phyloP scores from a whole-genome alignment of 2,888 invertebrate species.

The Reticulitermes lucifugus region DNA sequence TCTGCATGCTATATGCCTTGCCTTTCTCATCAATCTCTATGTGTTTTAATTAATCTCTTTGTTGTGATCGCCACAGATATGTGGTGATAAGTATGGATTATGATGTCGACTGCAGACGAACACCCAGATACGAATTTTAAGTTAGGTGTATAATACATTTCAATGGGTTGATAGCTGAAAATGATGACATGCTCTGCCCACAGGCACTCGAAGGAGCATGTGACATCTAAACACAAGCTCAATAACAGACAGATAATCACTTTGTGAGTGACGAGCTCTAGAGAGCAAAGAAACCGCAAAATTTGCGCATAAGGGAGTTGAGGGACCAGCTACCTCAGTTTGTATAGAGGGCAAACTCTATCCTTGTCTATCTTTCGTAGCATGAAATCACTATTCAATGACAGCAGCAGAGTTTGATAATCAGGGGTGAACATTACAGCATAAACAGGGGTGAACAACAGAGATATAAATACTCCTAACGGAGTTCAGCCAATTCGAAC shows the following conservation, averaged over 20 bases:
- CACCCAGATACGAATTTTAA: neutral
- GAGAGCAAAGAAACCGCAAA: slow-evolving; percentile 27
- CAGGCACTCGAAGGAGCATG: neutral
- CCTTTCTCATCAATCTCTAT: neutral
- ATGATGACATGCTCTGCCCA: neutral
- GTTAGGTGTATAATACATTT: neutral
- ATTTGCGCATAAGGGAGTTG: neutral
- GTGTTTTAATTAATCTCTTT: neutral
- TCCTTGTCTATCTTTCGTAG: neutral
- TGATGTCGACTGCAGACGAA: neutral
- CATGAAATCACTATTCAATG: neutral
- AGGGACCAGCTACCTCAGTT: neutral
- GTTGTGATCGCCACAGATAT: too few relatives aligned
- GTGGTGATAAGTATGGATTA: neutral
- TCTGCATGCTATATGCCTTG: too few relatives aligned
- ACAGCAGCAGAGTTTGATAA: too few relatives aligned
- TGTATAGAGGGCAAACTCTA: neutral
- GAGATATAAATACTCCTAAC: too few relatives aligned
- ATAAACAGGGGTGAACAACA: too few relatives aligned
- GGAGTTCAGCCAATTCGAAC: too few relatives aligned
- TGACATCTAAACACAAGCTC: neutral
- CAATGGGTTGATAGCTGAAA: neutral
- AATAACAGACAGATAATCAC: slow-evolving; percentile 1
- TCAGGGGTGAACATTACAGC: too few relatives aligned
- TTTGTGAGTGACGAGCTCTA: slow-evolving; percentile 20